Evolutionary conservation across 2,888 invertebrate species (phyloP), one percentile per base, ranked within the genome.

Genomic region (Heliconius ethilla): DNA sequence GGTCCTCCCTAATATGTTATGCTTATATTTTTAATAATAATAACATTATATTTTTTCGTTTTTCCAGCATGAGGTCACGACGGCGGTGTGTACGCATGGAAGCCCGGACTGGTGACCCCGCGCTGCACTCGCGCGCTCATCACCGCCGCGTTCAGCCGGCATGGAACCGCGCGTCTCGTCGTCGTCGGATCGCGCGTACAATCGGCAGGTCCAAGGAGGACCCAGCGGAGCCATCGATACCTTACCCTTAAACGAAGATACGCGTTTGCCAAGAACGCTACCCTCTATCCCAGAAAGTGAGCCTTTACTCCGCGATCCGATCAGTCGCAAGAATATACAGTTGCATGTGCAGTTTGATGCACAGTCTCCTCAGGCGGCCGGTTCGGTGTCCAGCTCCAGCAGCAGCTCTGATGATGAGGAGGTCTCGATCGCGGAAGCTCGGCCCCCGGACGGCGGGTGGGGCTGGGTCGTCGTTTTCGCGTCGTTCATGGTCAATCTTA

Each of bases 381-480:
- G 90, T 2, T 91, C 94, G 65, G 79, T 85, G 45, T 85, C 87
- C 80, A 92, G 90, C 82, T 94, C 94, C 80, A 92, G 92, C 74
- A 91, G 95, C 79, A 95, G 95, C 70, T 95, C 95, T 72, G 95
- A 95, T 82, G 96, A 96, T 78, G 96, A 96, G 79, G 94, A 96
- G 67, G 95, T 95, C 18, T 95, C 96, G 73, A 92, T 95, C 84
- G 94, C 96, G 11, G 97, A 97, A 88, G 96, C 96, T 0, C 92
- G 96, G 29, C 96, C 97, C 1, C 98, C 98, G 2, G 98, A 98
- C 89, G 98, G 98, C 15, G 98, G 98, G 22, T 98, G 97, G 97
- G 98, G 98, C 9, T 99, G 98, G 98, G 97, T 98, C 51, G 96
- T 99, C 75, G 98, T 98, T 0, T 96, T 97, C 80, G 98, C 98